A percentile compares a stretch with the other conserved stretches of the same genome.
Evolutionary conservation across 2,888 invertebrate genomes (phyloP).

Genomic region (Hydriomena furcata): DNA sequence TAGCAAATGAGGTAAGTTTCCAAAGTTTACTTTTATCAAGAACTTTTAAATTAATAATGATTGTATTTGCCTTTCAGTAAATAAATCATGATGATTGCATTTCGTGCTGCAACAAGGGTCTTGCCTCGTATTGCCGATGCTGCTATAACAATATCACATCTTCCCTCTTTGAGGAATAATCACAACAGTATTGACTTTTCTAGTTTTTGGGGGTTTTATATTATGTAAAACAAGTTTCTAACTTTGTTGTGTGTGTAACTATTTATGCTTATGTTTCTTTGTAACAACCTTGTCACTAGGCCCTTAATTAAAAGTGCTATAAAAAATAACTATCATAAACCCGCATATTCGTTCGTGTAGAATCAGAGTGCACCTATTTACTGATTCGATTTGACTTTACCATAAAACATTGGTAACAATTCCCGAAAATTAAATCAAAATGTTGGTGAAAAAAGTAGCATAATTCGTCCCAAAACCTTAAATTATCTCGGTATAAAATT

Average conservation of each 20-base stretch:
- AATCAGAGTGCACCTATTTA: too few relatives aligned
- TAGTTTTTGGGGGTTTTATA: background rate
- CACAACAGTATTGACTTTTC: conserved; percentile 22
- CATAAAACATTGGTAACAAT: too few relatives aligned
- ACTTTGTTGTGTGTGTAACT: background rate
- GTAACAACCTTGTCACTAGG: too few relatives aligned
- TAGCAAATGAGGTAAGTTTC: conserved; percentile 1
- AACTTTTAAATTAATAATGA: background rate
- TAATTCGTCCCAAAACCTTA: too few relatives aligned
- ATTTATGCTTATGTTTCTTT: too few relatives aligned
- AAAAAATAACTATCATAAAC: too few relatives aligned
- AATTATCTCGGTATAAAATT: too few relatives aligned
- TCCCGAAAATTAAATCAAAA: too few relatives aligned
- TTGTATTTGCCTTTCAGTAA: conserved; percentile 11
- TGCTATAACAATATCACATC: conserved; percentile 9
- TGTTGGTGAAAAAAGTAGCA: too few relatives aligned
- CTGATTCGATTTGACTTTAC: too few relatives aligned
- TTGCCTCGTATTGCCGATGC: conserved; percentile 3
- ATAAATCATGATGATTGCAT: conserved; percentile 20
- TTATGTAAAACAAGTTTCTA: background rate
- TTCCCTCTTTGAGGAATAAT: conserved; percentile 13
- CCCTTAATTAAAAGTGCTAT: too few relatives aligned
- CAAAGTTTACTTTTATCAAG: background rate
- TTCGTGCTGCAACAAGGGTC: conserved; percentile 22
- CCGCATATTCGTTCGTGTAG: too few relatives aligned